Evolutionary conservation across 1,140 invertebrate species (phyloP), one percentile per base, ranked within the genome.

Genomic region (Eumaeus atala): DNA sequence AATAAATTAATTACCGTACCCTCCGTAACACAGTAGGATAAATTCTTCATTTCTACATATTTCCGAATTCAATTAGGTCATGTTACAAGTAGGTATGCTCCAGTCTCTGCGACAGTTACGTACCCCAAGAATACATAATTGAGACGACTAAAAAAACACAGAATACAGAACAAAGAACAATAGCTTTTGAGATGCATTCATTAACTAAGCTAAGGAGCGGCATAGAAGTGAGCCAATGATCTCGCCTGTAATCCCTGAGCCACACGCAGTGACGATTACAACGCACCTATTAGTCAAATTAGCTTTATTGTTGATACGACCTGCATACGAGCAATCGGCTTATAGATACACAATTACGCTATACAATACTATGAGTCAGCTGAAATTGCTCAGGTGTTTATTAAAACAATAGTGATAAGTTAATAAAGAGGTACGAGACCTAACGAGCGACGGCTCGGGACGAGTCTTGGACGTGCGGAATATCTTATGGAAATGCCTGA

Each of bases 351-450:
- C 83, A 77, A 86, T 86, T 84, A 84, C 77, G 72, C 71, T 62
- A 64, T 61, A 84, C 80, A 83, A 83, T 83, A 69, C 72, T 67
- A 77, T 87, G 83, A 87, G 69, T 87, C 83, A 87, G 64, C 81
- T 74, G 62, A 82, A 82, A 82, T 83, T 78, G 77, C 73, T 59
- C 58, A 63, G 65, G 72, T 74, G 78, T 80, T 81, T 86, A 86
- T 86, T 77, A 86, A 86, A 84, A 86, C 83, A 86, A 86, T 86
- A 77, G 77, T 83, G 80, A 86, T 86, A 86, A 86, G 77, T 84
- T 86, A 81, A 86, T 86, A 81, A 70, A 66, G 62, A 76, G 71
- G 74, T 71, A 75, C 70, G 74, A 75, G 76, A 77, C 65, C 54
- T 77, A 76, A 76, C 70, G 67, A 75, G 70, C 70, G 70, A 74